Evolutionary conservation across 1,140 invertebrate genomes (phyloP), one percentile per base, ranked within the genome.

Genomic region (Phymorhynchus buccinoides): DNA sequence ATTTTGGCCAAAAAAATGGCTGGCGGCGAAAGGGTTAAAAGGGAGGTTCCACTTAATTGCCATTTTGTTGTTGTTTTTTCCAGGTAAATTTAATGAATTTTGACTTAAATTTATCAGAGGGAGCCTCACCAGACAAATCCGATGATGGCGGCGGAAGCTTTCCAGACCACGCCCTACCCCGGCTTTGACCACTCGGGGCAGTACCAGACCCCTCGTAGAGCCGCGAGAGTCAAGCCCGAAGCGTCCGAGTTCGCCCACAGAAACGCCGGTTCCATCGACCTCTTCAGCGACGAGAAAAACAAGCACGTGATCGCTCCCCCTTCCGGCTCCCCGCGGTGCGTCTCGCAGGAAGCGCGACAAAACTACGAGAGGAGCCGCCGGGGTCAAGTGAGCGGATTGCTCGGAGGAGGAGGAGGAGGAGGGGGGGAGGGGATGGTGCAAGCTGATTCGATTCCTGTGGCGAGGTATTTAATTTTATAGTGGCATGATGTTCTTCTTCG

Each of bases 141-240:
- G n/a, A n/a, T n/a, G n/a, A n/a, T n/a, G n/a, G n/a, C 88, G 87
- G 22, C 77, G 71, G 89, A 92, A 90, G 62, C 84, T 86, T 22
- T 90, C 89, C 66, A 14, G 82, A 39, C 22, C 0, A 30, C 87
- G 16, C 91, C 91, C 27, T 92, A 91, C 82, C 91, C 91, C 27
- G 89, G 90, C 0, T 91, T 87, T 83, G 91, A 92, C 73, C 73
- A 88, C 2, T 83, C 89, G 22, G 89, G 88, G 22, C 85, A 86
- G 1, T 89, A 89, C 84, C 44, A 68, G 32, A 87, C 86, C 37
- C 90, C 89, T 30, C 83, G 83, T 1, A 88, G 85, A 18, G 86
- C 84, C n/a, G 85, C 89, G 56, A 85, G 91, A 16, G 88, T 92
- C 1, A 88, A 87, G 52, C 88, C 89, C 7, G 87, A 92, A 75